Evolutionary conservation across 2,113 vertebrate genomes (phyloP), one percentile per base, ranked within the genome.

Genomic region (Columbina picui): DNA sequence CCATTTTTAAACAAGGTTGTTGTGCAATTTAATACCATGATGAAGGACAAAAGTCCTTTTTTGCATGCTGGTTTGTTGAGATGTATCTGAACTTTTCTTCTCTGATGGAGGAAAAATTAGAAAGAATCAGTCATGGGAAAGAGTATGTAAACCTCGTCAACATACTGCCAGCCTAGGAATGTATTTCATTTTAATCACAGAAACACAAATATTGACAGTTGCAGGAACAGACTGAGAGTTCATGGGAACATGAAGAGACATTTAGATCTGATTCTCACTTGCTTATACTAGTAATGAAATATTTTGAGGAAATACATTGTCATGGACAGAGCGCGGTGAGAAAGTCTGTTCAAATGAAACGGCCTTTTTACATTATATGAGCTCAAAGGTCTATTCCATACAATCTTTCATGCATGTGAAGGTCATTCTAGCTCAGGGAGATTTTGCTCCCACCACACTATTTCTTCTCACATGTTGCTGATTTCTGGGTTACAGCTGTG

Each of bases 1-100:
- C 21, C 5, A 61, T 70, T 84, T 80, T 63, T 60, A 85, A 86
- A 47, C 4, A 65, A 67, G 3, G 25, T 6, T 32, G 9, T 32
- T 87, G 10, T 53, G 53, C 41, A 70, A 27, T 32, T 30, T 59
- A 82, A 47, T n/a, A 39, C 27, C 60, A 36, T 23, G 32, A 74
- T 91, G 92, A 95, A 91, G 17, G 55, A 70, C 57, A 94, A 93
- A 56, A 93, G 14, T 14, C 82, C 53, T 74, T 89, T 61, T 82
- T 50, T 56, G 11, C 27, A 21, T 68, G 68, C 27, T 73, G 32
- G 4, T 79, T 94, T 91, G 7, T 50, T 93, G 83, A 59, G 67
- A 65, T 67, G 74, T 81, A 79, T 70, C 7, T 53, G 30, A 94
- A 77, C 90, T 89, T 80, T 73, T 26, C 5, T 73, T 7, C 39